Evolutionary conservation across 2,113 vertebrate species (phyloP).

Genomic region (Marmota monax): DNA sequence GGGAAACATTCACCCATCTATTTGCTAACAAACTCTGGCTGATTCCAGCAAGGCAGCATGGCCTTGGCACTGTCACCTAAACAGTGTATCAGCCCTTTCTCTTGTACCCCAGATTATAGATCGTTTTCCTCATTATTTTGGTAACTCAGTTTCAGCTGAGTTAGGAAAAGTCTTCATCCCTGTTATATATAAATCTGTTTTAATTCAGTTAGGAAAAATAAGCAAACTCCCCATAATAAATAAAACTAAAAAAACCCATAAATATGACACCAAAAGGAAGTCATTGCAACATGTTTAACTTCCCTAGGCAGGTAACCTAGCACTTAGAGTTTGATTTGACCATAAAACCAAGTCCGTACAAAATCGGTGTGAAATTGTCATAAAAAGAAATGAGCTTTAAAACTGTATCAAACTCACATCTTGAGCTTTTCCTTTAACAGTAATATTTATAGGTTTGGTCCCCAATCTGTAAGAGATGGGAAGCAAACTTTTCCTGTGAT

Average conservation of each 20-base stretch:
- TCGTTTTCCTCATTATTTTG: neutral
- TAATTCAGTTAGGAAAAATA: conserved; percentile 45
- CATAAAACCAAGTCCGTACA: conserved; percentile 72
- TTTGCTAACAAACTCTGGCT: neutral
- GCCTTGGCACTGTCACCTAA: neutral
- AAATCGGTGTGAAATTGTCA: conserved; percentile 81
- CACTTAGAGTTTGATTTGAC: conserved; percentile 4
- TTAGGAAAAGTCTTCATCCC: neutral
- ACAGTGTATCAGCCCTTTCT: neutral
- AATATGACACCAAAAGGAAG: neutral
- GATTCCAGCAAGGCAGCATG: neutral
- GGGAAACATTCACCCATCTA: neutral
- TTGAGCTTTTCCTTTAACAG: conserved; percentile 73
- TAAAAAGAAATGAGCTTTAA: conserved; percentile 82
- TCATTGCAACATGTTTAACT: neutral
- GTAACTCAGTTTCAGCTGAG: neutral
- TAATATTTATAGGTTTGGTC: conserved; percentile 77
- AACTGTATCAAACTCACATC: conserved; percentile 75
- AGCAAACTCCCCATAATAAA: neutral
- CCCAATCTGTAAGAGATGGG: conserved; percentile 69
- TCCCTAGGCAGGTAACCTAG: neutral
- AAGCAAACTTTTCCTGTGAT: conserved; percentile 73
- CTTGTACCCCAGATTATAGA: neutral
- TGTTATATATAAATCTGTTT: neutral
- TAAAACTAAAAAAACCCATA: neutral